Evolutionary conservation across 2,888 invertebrate genomes (phyloP).

Genomic region (Orchesella flavescens): DNA sequence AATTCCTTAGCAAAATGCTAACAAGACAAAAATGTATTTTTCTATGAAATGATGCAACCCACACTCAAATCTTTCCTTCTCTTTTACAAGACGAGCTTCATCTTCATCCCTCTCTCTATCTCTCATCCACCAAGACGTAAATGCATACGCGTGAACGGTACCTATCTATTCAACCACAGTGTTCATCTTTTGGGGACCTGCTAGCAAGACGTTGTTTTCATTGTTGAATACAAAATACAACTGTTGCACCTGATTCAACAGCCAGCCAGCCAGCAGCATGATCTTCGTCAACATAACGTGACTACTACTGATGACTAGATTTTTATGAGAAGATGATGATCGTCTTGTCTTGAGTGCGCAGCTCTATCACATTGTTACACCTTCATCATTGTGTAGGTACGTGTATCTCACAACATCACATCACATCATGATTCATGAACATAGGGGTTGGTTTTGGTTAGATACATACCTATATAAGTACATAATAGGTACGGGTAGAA

Average conservation of each 20-base stretch:
- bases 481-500: not conserved
- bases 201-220: not conserved
- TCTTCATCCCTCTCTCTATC: too few relatives aligned
- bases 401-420: not conserved
- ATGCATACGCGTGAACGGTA: too few relatives aligned
- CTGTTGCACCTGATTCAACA: conserved; percentile 38
- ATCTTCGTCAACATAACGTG: not conserved
- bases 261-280: not conserved
- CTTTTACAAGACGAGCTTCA: too few relatives aligned
- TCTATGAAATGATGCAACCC: too few relatives aligned
- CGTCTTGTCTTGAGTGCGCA: not conserved
- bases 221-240: conserved; percentile 15
- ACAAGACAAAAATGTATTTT: too few relatives aligned
- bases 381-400: conserved; percentile 6
- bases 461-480: too few relatives aligned
- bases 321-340: not conserved
- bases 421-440: not conserved
- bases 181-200: too few relatives aligned
- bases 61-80: too few relatives aligned
- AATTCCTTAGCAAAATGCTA: too few relatives aligned
- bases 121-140: too few relatives aligned
- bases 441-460: too few relatives aligned
- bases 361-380: not conserved
- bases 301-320: not conserved
- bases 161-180: too few relatives aligned